Percentiles rank a stretch among this genome's conserved stretches.
Conservation (phyloP, 2,797 vertebrate genomes). For the Siniperca scherzeri region DNA sequence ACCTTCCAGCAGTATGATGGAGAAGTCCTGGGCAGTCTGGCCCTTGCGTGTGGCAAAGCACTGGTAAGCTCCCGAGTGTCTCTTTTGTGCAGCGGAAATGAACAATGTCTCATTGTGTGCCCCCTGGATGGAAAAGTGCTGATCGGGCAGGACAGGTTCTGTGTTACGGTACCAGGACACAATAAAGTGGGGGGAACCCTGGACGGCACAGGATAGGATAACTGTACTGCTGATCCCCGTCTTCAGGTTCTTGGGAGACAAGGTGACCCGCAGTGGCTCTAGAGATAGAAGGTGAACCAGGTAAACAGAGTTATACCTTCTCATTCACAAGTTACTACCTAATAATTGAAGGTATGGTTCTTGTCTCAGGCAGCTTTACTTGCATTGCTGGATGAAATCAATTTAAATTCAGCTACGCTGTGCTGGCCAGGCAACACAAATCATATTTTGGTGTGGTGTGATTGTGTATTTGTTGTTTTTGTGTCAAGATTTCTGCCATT, state of each 20-base stretch:
- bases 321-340: neutral
- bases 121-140: constrained; percentile 97
- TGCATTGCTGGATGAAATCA: constrained; percentile 27
- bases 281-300: constrained; percentile 9
- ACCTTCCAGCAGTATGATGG: constrained; percentile 96
- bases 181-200: constrained; percentile 93
- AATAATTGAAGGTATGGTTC: constrained; percentile 7
- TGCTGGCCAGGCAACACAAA: constrained; percentile 32
- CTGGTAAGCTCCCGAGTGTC: constrained; percentile 97
- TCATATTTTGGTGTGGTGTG: constrained; percentile 37
- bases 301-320: neutral
- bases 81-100: constrained; percentile 96
- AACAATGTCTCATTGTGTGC: constrained; percentile 97
- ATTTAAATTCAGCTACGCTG: constrained; percentile 23
- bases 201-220: constrained; percentile 95
- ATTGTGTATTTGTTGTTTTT: constrained; percentile 42
- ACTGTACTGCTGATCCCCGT: constrained; percentile 98
- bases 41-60: constrained; percentile 96
- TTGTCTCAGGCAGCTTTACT: constrained; percentile 16
- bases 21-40: constrained; percentile 97
- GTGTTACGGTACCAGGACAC: constrained; percentile 99
- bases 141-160: constrained; percentile 90
- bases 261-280: constrained; percentile 96
- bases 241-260: constrained; percentile 98
- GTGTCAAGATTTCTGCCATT: constrained; percentile 34